phyloP scores from a whole-genome alignment of 2,113 vertebrate species.

The Nanorana parkeri region DNA sequence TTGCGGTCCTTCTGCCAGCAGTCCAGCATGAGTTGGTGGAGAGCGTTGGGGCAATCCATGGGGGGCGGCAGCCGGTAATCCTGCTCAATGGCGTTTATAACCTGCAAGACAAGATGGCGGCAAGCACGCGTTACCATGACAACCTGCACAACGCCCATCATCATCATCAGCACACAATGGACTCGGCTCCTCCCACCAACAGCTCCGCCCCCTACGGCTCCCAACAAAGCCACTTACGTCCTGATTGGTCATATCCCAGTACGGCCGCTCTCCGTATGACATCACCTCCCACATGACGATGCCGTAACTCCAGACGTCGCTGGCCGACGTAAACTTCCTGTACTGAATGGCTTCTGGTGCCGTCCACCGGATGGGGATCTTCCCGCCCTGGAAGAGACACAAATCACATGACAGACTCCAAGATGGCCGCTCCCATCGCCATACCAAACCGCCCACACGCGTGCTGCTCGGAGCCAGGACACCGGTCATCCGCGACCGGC shows the following conservation, averaged over 20 bases:
- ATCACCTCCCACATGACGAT: constrained; percentile 87
- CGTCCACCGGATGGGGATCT: constrained; percentile 82
- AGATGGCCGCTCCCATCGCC: no score
- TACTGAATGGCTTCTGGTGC: constrained; percentile 81
- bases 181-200: not conserved
- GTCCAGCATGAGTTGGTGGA: constrained; percentile 96
- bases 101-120: constrained; percentile 70
- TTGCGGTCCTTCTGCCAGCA: constrained; percentile 97
- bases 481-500: no score
- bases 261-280: constrained; percentile 81
- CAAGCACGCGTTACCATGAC: not conserved
- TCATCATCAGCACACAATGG: no score
- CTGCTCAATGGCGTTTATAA: constrained; percentile 96
- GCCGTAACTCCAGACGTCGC: constrained; percentile 81
- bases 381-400: constrained; percentile 71
- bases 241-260: constrained; percentile 87
- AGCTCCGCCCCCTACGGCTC: not conserved
- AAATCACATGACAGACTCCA: not conserved
- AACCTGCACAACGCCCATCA: not conserved
- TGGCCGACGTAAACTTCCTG: constrained; percentile 81
- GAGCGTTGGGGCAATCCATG: constrained; percentile 92
- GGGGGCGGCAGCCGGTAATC: constrained; percentile 92
- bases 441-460: no score
- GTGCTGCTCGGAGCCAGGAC: no score
- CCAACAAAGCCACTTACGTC: constrained; percentile 71